Evolutionary conservation across 2,113 vertebrate genomes (phyloP).

Genomic region (Crotophaga sulcirostris): DNA sequence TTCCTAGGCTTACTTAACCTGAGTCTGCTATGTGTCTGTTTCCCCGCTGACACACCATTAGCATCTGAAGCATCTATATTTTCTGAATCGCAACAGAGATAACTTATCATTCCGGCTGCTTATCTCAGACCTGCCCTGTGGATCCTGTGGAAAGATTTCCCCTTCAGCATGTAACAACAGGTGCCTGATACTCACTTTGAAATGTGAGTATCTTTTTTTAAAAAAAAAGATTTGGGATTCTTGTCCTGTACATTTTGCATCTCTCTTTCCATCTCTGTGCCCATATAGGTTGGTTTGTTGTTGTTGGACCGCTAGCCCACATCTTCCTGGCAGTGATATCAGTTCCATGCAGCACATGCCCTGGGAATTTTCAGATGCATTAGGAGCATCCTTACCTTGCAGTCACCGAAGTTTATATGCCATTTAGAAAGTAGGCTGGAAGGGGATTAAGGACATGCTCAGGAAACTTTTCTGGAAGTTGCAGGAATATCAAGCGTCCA

Average conservation of each 20-base stretch:
- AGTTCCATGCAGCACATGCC: not conserved
- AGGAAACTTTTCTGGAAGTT: not conserved
- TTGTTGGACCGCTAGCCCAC: rapidly evolving
- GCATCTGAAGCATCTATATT: slow-evolving; percentile 64
- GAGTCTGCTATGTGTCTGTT: not conserved
- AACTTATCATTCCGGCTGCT: slow-evolving; percentile 62
- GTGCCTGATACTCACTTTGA: slow-evolving; percentile 10
- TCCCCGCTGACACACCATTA: slow-evolving; percentile 63
- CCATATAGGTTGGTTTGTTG: not conserved
- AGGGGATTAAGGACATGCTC: not conserved
- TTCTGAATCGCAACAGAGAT: slow-evolving; percentile 36
- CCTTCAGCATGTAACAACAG: slow-evolving; percentile 33
- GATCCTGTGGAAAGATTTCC: slow-evolving; percentile 23
- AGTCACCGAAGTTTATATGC: not conserved
- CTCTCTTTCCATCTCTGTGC: not conserved
- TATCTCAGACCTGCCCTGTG: slow-evolving; percentile 55
- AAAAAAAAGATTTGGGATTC: not conserved
- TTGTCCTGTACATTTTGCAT: not conserved
- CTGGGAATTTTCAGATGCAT: not conserved
- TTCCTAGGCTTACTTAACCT: slow-evolving; percentile 26
- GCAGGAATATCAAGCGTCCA: not conserved
- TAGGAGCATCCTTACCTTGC: not conserved
- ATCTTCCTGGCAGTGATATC: not conserved
- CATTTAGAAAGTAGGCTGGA: not conserved
- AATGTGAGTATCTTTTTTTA: not conserved